Evolutionary conservation across 37 sponge, comb jelly and placozoan species (phyloP), one percentile per base, ranked within the genome.

Genomic region (Petrosia ficiformis): DNA sequence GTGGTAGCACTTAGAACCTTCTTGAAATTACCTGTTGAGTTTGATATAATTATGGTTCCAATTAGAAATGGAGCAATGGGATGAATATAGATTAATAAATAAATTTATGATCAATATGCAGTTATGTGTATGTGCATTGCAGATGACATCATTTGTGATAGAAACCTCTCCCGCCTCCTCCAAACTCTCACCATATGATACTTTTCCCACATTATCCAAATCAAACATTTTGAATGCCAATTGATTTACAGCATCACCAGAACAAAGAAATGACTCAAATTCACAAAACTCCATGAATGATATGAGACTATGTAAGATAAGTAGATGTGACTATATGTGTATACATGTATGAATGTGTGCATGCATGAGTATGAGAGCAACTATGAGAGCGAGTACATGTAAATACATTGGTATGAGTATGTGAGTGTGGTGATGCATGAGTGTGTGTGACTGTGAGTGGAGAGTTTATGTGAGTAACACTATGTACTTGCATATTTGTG

Each of bases 161-260:
- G 21, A 16, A 54, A 54, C 16, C 57, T 21, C 57, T 22, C 57
- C 21, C 16, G 16, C 21, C 16, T 21, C 16, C 21, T 21, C 16
- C n/a, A n/a, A 1, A 1, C 36, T 43, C 82, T 77, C 43, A 93
- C 90, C 78, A 73, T 80, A 93, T 2, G 75, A 42, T 2, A 96
- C 60, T 48, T 44, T 77, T 38, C 96, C 94, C n/a, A 44, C 76
- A 32, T 80, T 79, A 32, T 83, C 82, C 0, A 77, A 57, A 48
- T 96, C 96, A 60, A 96, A 96, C 11, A 96, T 76, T 30, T 80
- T 79, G 37, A 96, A 96, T 34, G 87, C 87, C 32, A 90, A 68
- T 36, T 69, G 81, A 24, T 58, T 60, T 29, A 77, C 73, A 61
- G 90, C 83, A 72, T 96, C 90, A 5, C 94, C 90, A 28, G 77